Conservation (phyloP, 2,113 vertebrate species). For the Channa argus region DNA sequence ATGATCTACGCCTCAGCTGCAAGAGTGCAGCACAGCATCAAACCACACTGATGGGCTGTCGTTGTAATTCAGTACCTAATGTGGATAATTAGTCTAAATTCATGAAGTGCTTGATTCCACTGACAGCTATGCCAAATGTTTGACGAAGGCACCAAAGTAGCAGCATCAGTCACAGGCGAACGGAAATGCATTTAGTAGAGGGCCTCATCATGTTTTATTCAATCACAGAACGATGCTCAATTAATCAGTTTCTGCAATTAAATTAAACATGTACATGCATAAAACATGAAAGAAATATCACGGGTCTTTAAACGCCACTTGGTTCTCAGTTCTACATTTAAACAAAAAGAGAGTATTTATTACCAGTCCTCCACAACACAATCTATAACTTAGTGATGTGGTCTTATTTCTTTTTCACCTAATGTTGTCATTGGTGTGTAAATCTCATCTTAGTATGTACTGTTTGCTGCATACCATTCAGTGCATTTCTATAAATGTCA, state of each 20-base stretch:
- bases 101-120: constrained; percentile 76
- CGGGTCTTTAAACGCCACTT: constrained; percentile 63
- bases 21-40: constrained; percentile 51
- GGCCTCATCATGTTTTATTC: constrained; percentile 86
- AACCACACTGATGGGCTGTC: constrained; percentile 68
- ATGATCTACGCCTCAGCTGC: constrained; percentile 72
- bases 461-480: constrained; percentile 43
- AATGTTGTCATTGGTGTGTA: constrained; percentile 1
- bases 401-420: constrained; percentile 27
- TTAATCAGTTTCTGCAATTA: constrained; percentile 87
- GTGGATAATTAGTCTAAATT: constrained; percentile 84
- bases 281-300: constrained; percentile 80
- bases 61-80: constrained; percentile 76
- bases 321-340: constrained; percentile 26
- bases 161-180: constrained; percentile 83
- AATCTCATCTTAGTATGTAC: constrained; percentile 49
- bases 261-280: constrained; percentile 85
- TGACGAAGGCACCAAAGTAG: constrained; percentile 78
- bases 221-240: constrained; percentile 82
- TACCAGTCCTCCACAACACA: constrained; percentile 13
- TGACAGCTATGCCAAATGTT: constrained; percentile 79
- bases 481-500: constrained; percentile 77
- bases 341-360: constrained; percentile 26
- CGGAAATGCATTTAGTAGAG: constrained; percentile 82
- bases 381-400: constrained; percentile 21